Conservation (phyloP, 2,113 vertebrate genomes). For the Ailuropoda melanoleuca region DNA sequence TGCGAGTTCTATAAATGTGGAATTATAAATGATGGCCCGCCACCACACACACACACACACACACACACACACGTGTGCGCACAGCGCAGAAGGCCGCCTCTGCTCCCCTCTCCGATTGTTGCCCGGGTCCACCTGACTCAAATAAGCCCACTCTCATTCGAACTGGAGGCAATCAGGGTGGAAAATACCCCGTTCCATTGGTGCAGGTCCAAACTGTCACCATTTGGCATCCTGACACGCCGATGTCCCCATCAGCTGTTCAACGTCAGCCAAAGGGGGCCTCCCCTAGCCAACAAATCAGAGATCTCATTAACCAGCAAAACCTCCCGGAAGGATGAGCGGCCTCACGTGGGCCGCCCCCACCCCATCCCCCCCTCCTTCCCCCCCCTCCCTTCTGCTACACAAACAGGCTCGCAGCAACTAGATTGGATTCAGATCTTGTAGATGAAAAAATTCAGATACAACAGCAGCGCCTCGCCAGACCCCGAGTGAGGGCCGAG, state of each 20-base stretch:
- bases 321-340: slow-evolving; percentile 70
- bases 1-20: slow-evolving; percentile 55
- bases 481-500: slow-evolving; percentile 66
- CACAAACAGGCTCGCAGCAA: slow-evolving; percentile 67
- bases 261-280: slow-evolving; percentile 66
- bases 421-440: slow-evolving; percentile 78
- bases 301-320: slow-evolving; percentile 80
- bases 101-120: slow-evolving; percentile 50
- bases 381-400: slow-evolving; percentile 48
- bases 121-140: slow-evolving; percentile 59
- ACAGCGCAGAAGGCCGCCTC: slow-evolving; percentile 8
- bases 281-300: slow-evolving; percentile 68
- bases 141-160: slow-evolving; percentile 62
- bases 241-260: slow-evolving; percentile 72
- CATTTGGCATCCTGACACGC: slow-evolving; percentile 75
- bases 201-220: slow-evolving; percentile 75
- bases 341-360: slow-evolving; percentile 67
- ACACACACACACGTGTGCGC: neutral
- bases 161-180: slow-evolving; percentile 67
- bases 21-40: slow-evolving; percentile 61
- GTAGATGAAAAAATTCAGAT: slow-evolving; percentile 79
- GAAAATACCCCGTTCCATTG: slow-evolving; percentile 67
- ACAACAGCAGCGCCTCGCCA: slow-evolving; percentile 50
- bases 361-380: neutral
- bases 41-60: neutral